These are phyloP conservation scores for Umimayanthus chanpuru DNA, from an alignment of 92 coral and sea anemone species.

Conservation along the genomic window DNA sequence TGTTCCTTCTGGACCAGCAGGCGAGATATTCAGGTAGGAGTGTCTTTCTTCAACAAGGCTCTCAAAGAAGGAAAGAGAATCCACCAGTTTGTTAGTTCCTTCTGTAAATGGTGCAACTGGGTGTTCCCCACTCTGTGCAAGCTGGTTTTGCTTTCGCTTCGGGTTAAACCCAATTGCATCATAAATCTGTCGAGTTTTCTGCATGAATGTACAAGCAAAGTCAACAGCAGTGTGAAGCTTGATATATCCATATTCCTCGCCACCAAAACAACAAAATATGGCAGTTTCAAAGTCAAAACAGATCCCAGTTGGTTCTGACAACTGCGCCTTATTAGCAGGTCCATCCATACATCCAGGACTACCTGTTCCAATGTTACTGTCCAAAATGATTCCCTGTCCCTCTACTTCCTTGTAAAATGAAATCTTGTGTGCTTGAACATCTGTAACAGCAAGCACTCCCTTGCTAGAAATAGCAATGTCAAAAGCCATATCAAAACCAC, in stretches of 20 bases:
- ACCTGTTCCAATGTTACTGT: slow-evolving; percentile 1
- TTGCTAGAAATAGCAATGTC: slow-evolving; percentile 55
- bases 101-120: slow-evolving; percentile 23
- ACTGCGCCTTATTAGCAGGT: slow-evolving; percentile 39
- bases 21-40: slow-evolving; percentile 11
- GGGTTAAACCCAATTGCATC: slow-evolving; percentile 61
- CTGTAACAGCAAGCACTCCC: slow-evolving; percentile 53
- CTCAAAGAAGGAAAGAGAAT: slow-evolving; percentile 19
- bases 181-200: slow-evolving; percentile 50
- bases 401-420: neutral
- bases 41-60: slow-evolving; percentile 1
- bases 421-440: slow-evolving; percentile 53
- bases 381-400: neutral
- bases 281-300: slow-evolving; percentile 60
- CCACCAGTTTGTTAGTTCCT: slow-evolving; percentile 8
- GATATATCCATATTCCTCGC: slow-evolving; percentile 57
- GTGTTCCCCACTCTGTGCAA: neutral
- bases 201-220: slow-evolving; percentile 68
- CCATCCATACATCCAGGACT: slow-evolving; percentile 58
- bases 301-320: slow-evolving; percentile 64
- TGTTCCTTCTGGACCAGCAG: slow-evolving; percentile 64
- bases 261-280: slow-evolving; percentile 65
- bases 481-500: slow-evolving; percentile 62
- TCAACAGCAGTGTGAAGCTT: slow-evolving; percentile 46
- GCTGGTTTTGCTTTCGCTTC: slow-evolving; percentile 51